phyloP scores from a whole-genome alignment of 30 jellyfish, hydroid and myxozoan genomes.

The Aurelia sp. region DNA sequence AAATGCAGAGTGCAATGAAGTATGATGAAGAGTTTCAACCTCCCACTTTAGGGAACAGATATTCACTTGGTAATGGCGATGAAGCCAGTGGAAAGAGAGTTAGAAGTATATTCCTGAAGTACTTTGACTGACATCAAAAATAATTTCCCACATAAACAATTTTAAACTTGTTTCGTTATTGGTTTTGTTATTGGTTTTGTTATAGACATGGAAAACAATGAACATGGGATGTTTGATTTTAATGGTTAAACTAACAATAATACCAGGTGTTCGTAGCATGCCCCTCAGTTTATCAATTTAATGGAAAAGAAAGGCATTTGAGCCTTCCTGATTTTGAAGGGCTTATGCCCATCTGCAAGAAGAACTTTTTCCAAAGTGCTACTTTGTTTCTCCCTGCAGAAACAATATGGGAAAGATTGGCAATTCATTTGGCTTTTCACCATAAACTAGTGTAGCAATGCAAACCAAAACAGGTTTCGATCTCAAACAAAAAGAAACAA shows the following conservation, averaged over 20 bases:
- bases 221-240: background rate
- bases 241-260: background rate
- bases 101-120: constrained; percentile 33
- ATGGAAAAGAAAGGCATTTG: no score
- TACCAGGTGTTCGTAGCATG: no score
- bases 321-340: no score
- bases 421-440: no score
- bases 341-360: no score
- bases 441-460: no score
- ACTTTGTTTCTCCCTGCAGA: no score
- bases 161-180: background rate
- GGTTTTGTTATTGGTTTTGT: background rate
- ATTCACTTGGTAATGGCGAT: constrained; percentile 2
- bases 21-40: constrained; percentile 19
- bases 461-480: no score
- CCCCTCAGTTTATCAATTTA: no score
- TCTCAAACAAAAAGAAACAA: no score
- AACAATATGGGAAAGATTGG: no score
- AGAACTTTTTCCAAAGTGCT: no score
- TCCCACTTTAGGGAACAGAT: constrained; percentile 1
- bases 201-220: background rate
- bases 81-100: constrained; percentile 35
- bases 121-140: constrained; percentile 7
- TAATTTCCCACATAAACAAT: background rate
- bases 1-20: constrained; percentile 18